A percentile compares a stretch with the other conserved stretches of the same genome.
Evolutionary conservation across 2,797 vertebrate genomes (phyloP).

Genomic region (Bradypodion pumilum): DNA sequence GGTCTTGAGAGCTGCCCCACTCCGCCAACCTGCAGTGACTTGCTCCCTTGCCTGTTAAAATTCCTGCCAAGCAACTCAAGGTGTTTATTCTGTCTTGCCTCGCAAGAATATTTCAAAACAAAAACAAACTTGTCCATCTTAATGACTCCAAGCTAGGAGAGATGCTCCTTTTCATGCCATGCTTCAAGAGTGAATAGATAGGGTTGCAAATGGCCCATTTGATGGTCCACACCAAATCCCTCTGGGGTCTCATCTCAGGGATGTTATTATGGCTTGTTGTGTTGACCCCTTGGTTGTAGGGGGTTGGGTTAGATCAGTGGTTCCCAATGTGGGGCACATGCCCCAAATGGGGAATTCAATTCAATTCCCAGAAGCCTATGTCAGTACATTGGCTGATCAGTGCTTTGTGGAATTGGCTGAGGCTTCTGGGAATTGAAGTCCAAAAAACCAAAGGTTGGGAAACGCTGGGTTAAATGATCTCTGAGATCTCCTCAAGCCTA

Average conservation of each 20-base stretch:
- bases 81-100: not conserved
- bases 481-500: not conserved
- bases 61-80: not conserved
- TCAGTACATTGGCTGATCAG: too few relatives aligned
- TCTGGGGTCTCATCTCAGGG: not conserved
- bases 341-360: too few relatives aligned
- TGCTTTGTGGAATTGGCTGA: too few relatives aligned
- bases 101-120: not conserved
- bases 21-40: conserved; percentile 40
- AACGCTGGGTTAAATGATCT: not conserved
- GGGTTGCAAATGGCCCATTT: not conserved
- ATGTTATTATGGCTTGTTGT: not conserved
- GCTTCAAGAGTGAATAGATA: not conserved
- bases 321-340: too few relatives aligned
- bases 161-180: too few relatives aligned
- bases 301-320: too few relatives aligned
- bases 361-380: too few relatives aligned
- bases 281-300: not conserved
- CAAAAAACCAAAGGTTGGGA: too few relatives aligned
- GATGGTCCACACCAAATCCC: not conserved
- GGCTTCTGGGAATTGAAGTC: too few relatives aligned
- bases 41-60: not conserved
- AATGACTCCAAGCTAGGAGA: not conserved
- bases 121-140: not conserved
- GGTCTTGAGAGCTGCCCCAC: not conserved